Evolutionary conservation across 2,797 vertebrate species (phyloP).

Genomic region (Sebastes taczanowskii): DNA sequence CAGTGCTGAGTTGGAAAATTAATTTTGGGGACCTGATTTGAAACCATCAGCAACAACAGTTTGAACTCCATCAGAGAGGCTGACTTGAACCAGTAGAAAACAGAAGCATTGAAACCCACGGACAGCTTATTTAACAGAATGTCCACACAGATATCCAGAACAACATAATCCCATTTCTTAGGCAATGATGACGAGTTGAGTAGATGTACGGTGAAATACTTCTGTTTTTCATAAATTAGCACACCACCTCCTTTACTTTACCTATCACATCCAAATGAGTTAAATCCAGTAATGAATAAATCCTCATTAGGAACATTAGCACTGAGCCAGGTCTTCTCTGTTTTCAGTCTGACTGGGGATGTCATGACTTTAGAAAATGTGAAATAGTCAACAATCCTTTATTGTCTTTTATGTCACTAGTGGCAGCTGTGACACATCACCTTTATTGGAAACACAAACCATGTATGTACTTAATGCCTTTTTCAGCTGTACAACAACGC

Average conservation of each 20-base stretch:
- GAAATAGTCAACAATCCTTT: not conserved
- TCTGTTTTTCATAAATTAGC: not conserved
- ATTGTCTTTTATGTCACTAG: not conserved
- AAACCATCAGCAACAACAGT: not conserved
- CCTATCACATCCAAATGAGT: not conserved
- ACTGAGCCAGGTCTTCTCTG: not conserved
- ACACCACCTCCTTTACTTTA: not conserved
- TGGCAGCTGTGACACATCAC: not conserved
- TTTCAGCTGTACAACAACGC: not conserved
- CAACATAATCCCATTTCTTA: not conserved
- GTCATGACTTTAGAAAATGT: not conserved
- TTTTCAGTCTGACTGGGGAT: not conserved
- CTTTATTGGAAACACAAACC: not conserved
- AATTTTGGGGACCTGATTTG: not conserved
- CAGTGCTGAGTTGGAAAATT: not conserved
- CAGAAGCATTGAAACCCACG: not conserved
- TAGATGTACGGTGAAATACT: not conserved
- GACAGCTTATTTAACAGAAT: not conserved
- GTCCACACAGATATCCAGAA: not conserved
- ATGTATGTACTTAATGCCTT: not conserved
- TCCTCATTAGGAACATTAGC: not conserved
- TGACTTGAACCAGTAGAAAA: not conserved
- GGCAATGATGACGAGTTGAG: not conserved
- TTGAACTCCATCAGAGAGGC: not conserved
- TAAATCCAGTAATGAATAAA: not conserved